A percentile compares a stretch with the other conserved stretches of the same genome.
phyloP scores from a whole-genome alignment of 2,113 vertebrate genomes.

The Rutilus rutilus region DNA sequence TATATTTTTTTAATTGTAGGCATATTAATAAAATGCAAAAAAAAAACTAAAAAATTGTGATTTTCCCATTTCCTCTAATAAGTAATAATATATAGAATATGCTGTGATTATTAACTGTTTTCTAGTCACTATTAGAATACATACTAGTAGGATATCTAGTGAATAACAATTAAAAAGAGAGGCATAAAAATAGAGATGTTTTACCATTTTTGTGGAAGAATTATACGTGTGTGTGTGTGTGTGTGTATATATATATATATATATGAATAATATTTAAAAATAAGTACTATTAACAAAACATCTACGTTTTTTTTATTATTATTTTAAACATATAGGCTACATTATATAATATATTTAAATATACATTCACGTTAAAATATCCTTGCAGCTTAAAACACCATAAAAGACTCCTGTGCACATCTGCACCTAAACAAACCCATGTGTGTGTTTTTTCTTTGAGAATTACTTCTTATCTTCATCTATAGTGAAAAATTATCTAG shows the following conservation, averaged over 20 bases:
- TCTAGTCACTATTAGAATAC: not conserved
- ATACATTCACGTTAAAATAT: not conserved
- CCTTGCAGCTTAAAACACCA: not conserved
- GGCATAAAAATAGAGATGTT: too few species aligned
- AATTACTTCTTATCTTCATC: not conserved
- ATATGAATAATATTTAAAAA: too few species aligned
- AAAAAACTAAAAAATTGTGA: not conserved
- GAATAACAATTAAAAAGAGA: too few species aligned
- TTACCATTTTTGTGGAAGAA: too few species aligned
- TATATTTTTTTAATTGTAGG: not conserved
- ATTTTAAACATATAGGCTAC: too few species aligned
- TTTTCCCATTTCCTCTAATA: not conserved
- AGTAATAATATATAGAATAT: not conserved
- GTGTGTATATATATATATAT: too few species aligned
- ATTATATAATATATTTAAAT: too few species aligned
- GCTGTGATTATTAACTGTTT: not conserved
- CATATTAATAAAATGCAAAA: not conserved
- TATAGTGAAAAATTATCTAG: not conserved
- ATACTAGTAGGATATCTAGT: not conserved
- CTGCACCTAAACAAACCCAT: not conserved
- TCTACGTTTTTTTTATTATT: too few species aligned
- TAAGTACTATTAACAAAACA: too few species aligned
- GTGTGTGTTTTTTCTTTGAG: not conserved
- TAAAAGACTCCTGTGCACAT: not conserved
- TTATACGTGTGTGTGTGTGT: too few species aligned